These are phyloP conservation scores for Paracentrotus lividus DNA, from an alignment of 53 echinoderm and acorn worm species.

Conservation along the genomic window DNA sequence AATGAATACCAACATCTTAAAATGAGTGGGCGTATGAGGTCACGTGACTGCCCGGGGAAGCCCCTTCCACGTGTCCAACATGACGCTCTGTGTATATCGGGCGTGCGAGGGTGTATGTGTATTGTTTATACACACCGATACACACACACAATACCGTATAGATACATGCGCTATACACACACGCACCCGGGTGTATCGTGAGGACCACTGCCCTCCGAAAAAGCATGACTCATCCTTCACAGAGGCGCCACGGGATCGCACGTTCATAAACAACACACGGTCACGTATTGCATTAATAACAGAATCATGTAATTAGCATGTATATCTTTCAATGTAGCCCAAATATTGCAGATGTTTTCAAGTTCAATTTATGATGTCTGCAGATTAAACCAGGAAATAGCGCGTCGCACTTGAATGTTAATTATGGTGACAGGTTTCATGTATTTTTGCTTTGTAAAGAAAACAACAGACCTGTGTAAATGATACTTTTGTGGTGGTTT, in stretches of 20 bases:
- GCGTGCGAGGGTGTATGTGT: background rate
- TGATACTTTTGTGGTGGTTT: no score
- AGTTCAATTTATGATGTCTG: background rate
- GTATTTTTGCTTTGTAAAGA: no score
- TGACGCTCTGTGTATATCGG: background rate
- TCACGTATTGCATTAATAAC: constrained; percentile 20
- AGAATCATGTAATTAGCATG: background rate
- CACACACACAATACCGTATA: background rate
- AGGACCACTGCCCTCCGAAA: background rate
- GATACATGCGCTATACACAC: background rate
- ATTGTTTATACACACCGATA: background rate
- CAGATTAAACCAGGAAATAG: background rate
- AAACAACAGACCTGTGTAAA: no score
- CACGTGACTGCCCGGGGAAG: constrained; percentile 27
- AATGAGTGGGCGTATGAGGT: constrained; percentile 7
- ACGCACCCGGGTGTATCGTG: background rate
- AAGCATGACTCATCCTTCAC: constrained; percentile 27
- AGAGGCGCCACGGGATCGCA: constrained; percentile 14
- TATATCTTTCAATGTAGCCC: background rate
- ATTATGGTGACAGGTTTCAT: no score
- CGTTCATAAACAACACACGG: constrained; percentile 4
- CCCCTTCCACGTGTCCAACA: constrained; percentile 28
- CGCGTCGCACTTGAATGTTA: background rate
- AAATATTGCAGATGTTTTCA: background rate
- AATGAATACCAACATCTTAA: background rate